Evolutionary conservation across 2,888 invertebrate genomes (phyloP), one percentile per base, ranked within the genome.

Genomic region (Dusona sp.): DNA sequence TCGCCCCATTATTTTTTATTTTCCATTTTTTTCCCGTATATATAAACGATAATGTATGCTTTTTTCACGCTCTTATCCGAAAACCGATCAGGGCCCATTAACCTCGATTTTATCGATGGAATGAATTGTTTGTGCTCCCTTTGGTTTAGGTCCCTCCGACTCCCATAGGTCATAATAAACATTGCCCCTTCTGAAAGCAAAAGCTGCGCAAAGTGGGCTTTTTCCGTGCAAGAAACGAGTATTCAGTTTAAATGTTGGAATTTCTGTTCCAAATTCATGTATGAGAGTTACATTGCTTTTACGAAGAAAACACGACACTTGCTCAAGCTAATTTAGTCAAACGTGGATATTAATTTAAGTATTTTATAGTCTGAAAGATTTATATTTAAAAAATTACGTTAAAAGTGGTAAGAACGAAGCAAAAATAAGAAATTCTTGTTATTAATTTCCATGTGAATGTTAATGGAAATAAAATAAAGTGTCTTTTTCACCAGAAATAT

Each of bases 71-170:
- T 48, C 68, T 80, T 77, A 86, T 86, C 83, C 73, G 73, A 78
- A 78, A 82, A 84, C 73, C 74, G 78, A 86, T 84, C 81, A 25
- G 68, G 38, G 51, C 68, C 84, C 79, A 84, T 86, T 86, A 84
- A 74, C 79, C 86, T 45, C 74, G 68, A 78, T 74, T 86, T 84
- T 79, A 81, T 84, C 81, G 84, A 74, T 78, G 22, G 29, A 4
- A 51, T 51, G 67, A 64, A 83, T 79, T 68, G 72, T 86, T 83
- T 73, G 67, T 57, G 61, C 77, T 48, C 38, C 36, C 42, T 33
- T 48, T 19, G 22, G 19, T 61, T 67, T 61, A 51, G 68, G 48
- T 38, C 13, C 42, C n/a, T 38, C 36, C 57, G 25, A 73, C 33
- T 36, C 42, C 16, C 51, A 33, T 22, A n/a, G n/a, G 45, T 79